Evolutionary conservation across 1,140 invertebrate genomes (phyloP).

Genomic region (Ceratina japonica): DNA sequence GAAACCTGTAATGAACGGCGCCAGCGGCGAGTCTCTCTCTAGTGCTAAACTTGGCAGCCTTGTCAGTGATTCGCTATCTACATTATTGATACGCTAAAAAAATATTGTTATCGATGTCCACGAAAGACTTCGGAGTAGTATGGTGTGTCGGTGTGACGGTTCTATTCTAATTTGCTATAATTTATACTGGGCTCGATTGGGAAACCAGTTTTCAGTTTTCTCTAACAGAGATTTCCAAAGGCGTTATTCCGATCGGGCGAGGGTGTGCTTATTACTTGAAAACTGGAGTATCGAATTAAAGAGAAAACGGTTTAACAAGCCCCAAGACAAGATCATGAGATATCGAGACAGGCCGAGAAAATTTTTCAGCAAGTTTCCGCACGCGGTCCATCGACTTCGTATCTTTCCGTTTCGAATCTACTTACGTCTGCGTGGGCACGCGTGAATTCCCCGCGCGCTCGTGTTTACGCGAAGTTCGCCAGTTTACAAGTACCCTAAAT

Average conservation of each 20-base stretch:
- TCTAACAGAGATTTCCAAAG: constrained; percentile 30
- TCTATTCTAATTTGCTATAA: not conserved
- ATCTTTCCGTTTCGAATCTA: not conserved
- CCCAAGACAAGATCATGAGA: not conserved
- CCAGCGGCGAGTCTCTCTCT: constrained; percentile 6
- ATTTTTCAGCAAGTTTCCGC: constrained; percentile 9
- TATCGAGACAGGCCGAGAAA: not conserved
- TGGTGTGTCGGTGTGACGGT: too few relatives aligned
- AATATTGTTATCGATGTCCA: not conserved
- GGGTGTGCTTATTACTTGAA: constrained; percentile 41
- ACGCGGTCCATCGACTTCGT: not conserved
- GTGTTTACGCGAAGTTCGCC: constrained; percentile 21
- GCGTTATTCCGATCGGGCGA: constrained; percentile 39
- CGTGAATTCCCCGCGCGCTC: constrained; percentile 32
- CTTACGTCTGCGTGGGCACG: constrained; percentile 22
- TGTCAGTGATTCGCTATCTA: constrained; percentile 25
- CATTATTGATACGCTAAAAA: constrained; percentile 9
- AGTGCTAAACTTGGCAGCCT: constrained; percentile 45
- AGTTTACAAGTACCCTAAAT: constrained; percentile 46
- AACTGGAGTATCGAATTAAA: not conserved
- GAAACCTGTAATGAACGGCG: constrained; percentile 36
- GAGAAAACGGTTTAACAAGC: not conserved
- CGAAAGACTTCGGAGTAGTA: not conserved
- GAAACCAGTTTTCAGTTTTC: constrained; percentile 58
- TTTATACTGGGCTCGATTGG: constrained; percentile 23